Conservation (phyloP, 2,113 vertebrate genomes). For the Amphiprion ocellaris region DNA sequence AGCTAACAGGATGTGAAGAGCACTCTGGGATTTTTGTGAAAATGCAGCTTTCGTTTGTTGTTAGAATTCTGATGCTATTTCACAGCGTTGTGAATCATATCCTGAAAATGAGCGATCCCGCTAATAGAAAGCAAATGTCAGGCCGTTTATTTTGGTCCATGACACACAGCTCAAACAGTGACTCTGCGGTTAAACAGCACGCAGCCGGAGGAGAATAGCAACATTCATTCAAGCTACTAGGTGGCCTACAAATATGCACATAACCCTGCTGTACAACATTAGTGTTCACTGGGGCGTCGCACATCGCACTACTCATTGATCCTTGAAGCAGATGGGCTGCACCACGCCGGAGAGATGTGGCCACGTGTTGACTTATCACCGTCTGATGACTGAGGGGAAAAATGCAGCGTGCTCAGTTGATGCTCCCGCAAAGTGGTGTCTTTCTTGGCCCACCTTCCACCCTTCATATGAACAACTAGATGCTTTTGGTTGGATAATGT, state of each 20-base stretch:
- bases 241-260: conserved; percentile 56
- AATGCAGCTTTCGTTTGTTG: neutral
- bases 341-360: neutral
- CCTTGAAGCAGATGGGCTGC: conserved; percentile 55
- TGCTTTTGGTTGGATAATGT: neutral
- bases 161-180: conserved; percentile 2
- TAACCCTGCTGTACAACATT: conserved; percentile 46
- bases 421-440: neutral
- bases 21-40: neutral
- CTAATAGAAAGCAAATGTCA: conserved; percentile 31
- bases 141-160: neutral
- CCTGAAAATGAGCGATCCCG: neutral
- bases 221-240: conserved; percentile 55
- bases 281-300: conserved; percentile 36
- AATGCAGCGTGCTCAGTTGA: neutral
- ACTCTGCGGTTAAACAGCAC: conserved; percentile 33
- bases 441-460: conserved; percentile 1
- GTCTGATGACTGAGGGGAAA: conserved; percentile 40
- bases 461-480: neutral
- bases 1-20: neutral
- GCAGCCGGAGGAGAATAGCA: conserved; percentile 48
- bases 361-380: conserved; percentile 18
- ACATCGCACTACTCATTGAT: conserved; percentile 31
- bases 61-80: neutral
- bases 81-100: neutral